Percentiles rank a stretch among this genome's conserved stretches.
Evolutionary conservation across 2,113 vertebrate species (phyloP).

Genomic region (Neoarius graeffei): DNA sequence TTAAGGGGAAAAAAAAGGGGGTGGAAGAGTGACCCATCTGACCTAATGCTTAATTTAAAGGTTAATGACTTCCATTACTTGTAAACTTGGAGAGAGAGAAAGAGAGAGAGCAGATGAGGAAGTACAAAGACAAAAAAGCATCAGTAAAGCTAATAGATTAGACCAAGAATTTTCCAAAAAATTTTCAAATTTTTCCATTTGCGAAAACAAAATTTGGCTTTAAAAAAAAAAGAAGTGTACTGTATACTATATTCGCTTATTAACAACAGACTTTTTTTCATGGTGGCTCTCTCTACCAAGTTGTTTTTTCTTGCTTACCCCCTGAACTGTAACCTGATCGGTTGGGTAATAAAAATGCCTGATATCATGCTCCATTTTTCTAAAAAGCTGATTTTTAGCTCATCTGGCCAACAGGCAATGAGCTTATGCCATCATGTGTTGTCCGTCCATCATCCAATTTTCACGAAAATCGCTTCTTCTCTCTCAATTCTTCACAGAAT

Average conservation of each 20-base stretch:
- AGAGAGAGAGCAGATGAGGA: background rate
- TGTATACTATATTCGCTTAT: background rate
- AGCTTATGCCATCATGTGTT: no score
- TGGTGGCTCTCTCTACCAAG: background rate
- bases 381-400: no score
- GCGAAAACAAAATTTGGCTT: background rate
- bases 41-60: constrained; percentile 28
- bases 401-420: no score
- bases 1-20: background rate
- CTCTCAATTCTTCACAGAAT: no score
- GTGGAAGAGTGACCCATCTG: constrained; percentile 6
- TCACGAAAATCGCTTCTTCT: no score
- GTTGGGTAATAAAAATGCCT: background rate
- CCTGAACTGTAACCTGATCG: background rate
- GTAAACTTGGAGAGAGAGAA: constrained; percentile 24
- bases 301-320: background rate
- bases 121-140: background rate
- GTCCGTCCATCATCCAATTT: no score
- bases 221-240: background rate
- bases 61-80: constrained; percentile 19
- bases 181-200: background rate
- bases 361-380: background rate
- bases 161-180: background rate
- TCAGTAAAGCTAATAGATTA: background rate
- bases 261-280: background rate